These are phyloP conservation scores for Suricata suricatta DNA, from an alignment of 2,113 vertebrate species.

Conservation along the genomic window DNA sequence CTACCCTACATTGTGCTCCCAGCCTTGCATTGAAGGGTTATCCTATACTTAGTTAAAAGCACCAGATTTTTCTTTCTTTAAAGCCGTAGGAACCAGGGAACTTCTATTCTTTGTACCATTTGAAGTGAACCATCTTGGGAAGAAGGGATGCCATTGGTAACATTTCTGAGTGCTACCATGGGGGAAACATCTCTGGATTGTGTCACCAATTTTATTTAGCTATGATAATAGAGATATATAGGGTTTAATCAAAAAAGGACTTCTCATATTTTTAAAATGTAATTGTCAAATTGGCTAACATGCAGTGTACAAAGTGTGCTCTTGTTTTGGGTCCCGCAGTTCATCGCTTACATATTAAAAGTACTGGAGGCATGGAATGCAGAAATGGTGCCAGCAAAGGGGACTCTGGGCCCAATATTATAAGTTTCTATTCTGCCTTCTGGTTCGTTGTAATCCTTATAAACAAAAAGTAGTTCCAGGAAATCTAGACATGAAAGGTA, in stretches of 20 bases:
- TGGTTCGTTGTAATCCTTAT: not conserved
- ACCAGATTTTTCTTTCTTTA: not conserved
- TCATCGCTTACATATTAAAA: not conserved
- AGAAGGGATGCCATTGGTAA: not conserved
- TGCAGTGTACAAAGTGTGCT: too few species aligned
- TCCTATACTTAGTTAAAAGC: not conserved
- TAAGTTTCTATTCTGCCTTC: not conserved
- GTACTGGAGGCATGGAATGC: not conserved
- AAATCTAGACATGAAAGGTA: not conserved
- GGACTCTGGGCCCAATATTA: not conserved
- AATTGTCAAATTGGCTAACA: too few species aligned
- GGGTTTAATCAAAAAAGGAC: not conserved
- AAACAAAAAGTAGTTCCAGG: not conserved
- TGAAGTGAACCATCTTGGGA: not conserved
- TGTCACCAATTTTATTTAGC: not conserved
- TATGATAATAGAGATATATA: not conserved
- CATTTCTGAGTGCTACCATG: not conserved
- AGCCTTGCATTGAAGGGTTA: not conserved
- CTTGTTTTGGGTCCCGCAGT: too few species aligned
- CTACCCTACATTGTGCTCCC: not conserved
- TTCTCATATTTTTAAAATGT: not conserved
- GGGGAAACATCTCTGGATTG: not conserved
- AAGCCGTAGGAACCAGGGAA: not conserved
- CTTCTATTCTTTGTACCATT: not conserved
- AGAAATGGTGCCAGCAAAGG: not conserved